phyloP scores from a whole-genome alignment of 2,888 invertebrate species.

The Hermaeophaga mercurialis region DNA sequence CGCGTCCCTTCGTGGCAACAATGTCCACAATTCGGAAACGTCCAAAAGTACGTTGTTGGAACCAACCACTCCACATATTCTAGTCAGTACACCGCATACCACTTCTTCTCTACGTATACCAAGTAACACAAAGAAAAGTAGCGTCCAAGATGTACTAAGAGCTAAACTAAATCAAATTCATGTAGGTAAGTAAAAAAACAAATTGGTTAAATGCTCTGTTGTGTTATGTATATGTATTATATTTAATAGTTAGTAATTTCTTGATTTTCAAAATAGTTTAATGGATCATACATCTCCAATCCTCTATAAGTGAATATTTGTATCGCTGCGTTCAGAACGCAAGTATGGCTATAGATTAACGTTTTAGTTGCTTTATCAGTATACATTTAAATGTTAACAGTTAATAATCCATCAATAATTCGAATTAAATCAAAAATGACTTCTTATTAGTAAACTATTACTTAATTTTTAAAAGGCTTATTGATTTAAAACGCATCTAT shows the following conservation, averaged over 20 bases:
- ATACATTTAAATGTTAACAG: too few relatives aligned
- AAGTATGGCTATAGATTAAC: too few relatives aligned
- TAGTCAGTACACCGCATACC: slow-evolving; percentile 55
- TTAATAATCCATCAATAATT: background rate
- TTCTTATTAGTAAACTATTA: too few relatives aligned
- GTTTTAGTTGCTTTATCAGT: too few relatives aligned
- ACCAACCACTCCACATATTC: slow-evolving; percentile 57
- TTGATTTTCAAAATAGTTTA: too few relatives aligned
- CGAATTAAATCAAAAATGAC: background rate
- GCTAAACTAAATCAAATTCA: slow-evolving; percentile 73
- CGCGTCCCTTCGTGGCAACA: slow-evolving; percentile 61
- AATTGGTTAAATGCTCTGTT: too few relatives aligned
- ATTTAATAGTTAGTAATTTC: too few relatives aligned
- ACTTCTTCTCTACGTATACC: slow-evolving; percentile 59
- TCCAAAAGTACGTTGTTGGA: slow-evolving; percentile 62
- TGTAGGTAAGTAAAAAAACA: slow-evolving; percentile 58
- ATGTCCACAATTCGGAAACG: slow-evolving; percentile 62
- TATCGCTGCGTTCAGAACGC: too few relatives aligned
- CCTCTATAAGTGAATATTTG: too few relatives aligned
- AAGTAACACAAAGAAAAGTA: slow-evolving; percentile 57
- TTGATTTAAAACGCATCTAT: background rate
- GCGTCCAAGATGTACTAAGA: slow-evolving; percentile 68
- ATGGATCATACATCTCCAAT: too few relatives aligned
- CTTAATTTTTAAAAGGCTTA: background rate
- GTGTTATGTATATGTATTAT: too few relatives aligned